Evolutionary conservation across 2,797 vertebrate species (phyloP).

Genomic region (Sphaeramia orbicularis): DNA sequence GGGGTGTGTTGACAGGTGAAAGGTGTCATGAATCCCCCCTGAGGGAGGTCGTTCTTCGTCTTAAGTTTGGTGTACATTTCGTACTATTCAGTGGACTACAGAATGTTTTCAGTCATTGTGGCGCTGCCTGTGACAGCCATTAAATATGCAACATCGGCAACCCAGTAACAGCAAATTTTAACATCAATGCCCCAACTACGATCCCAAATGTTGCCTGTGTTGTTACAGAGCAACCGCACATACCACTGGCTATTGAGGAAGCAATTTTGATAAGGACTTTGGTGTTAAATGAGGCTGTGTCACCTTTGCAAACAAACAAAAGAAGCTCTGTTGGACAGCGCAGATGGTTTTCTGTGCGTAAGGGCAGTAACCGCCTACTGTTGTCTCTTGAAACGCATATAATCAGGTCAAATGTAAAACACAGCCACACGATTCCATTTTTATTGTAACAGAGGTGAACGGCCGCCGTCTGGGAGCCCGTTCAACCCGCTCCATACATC

Average conservation of each 20-base stretch:
- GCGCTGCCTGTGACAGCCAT: background rate
- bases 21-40: constrained; percentile 22
- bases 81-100: background rate
- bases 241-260: constrained; percentile 6
- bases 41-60: background rate
- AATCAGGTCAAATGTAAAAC: background rate
- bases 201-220: constrained; percentile 19
- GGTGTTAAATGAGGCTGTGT: background rate
- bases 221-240: constrained; percentile 27
- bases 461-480: background rate
- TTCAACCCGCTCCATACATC: background rate
- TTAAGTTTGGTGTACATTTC: background rate
- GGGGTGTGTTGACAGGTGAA: constrained; percentile 51
- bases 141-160: constrained; percentile 34
- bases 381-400: background rate
- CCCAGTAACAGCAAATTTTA: constrained; percentile 11
- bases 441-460: constrained; percentile 4
- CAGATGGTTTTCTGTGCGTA: background rate
- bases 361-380: background rate
- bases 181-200: constrained; percentile 40
- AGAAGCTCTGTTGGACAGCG: background rate
- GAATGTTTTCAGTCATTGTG: background rate
- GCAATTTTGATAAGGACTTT: too few relatives aligned
- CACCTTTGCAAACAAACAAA: background rate
- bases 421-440: too few relatives aligned